Base-by-base conservation (phyloP, 2,113 vertebrate species). In the Tetrao urogallus region DNA sequence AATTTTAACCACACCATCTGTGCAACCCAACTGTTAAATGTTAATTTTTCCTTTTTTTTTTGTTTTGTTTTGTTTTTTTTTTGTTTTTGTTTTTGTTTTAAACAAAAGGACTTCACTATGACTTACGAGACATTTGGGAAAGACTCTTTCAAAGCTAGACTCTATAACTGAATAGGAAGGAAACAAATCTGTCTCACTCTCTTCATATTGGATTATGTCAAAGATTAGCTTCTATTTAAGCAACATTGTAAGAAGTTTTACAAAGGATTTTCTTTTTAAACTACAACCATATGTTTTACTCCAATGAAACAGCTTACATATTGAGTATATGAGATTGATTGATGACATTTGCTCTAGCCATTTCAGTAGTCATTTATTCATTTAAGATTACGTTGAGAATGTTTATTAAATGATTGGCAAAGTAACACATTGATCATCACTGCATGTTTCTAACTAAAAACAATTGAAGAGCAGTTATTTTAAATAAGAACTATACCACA, bases 141-240 rank as follows among this genome's bases (percentile, higher is more conserved):
- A 90, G 64, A 18, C 52, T 92, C 42, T 82, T 95, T 84, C 83
- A 87, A 92, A 94, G 18, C 40, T 56, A 60, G 38, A 19, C 67
- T 90, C n/a, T 79, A 25, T 82, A 93, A 95, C 89, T 67, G 66
- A 42, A 78, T 75, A 17, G 17, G 90, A 93, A 94, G 84, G 93
- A 89, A 96, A 96, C 87, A 97, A 93, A 96, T 95, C 92, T 96
- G 87, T 95, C 91, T 92, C 94, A 96, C 91, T 94, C 83, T 94
- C 67, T 93, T 93, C 87, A 91, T 94, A 95, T 95, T 94, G 95
- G 96, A 96, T 97, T 96, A 97, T 97, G 97, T 97, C 94, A 97
- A 95, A 96, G 88, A 96, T 97, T 96, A 97, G 79, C 76, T 96
- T 92, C 82, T 8, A 96, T 96, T 96, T 94, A 94, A 94, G 88